Conservation (phyloP, 1,140 invertebrate species). For the Drosophila littoralis region DNA sequence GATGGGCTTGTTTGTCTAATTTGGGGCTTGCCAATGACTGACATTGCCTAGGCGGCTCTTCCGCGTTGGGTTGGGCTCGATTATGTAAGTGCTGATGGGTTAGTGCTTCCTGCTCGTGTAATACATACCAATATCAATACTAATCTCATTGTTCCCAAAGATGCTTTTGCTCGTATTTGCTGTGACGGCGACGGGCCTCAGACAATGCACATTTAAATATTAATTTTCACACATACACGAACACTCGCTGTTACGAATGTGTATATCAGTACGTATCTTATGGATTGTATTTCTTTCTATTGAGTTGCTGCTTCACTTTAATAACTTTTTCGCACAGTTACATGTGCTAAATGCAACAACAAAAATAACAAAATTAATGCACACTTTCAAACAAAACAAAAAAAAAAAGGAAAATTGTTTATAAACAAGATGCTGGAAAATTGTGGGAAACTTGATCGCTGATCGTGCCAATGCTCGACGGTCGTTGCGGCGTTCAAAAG, state of each 20-base stretch:
- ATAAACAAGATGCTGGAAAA: slow-evolving; percentile 37
- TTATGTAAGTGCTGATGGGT: slow-evolving; percentile 10
- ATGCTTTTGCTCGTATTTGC: slow-evolving; percentile 11
- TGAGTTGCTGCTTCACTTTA: slow-evolving; percentile 17
- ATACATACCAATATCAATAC: slow-evolving; percentile 70
- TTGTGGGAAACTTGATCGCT: slow-evolving; percentile 34
- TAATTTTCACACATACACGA: slow-evolving; percentile 56
- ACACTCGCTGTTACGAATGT: not conserved
- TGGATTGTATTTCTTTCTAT: slow-evolving; percentile 19
- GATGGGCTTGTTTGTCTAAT: not conserved
- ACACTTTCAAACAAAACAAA: slow-evolving; percentile 18
- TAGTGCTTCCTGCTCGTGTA: slow-evolving; percentile 21
- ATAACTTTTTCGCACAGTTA: slow-evolving; percentile 21
- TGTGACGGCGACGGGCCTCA: slow-evolving; percentile 19
- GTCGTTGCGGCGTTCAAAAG: slow-evolving; percentile 71
- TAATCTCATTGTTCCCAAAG: slow-evolving; percentile 63
- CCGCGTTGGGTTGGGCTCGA: slow-evolving; percentile 15
- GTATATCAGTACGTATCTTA: slow-evolving; percentile 5
- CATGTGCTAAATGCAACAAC: slow-evolving; percentile 13
- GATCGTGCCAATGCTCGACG: slow-evolving; percentile 14
- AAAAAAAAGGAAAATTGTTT: slow-evolving; percentile 24
- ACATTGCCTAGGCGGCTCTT: not conserved
- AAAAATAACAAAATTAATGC: not conserved
- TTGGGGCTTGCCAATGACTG: not conserved
- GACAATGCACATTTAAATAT: slow-evolving; percentile 55